Conservation (phyloP, 53 echinoderm and acorn worm genomes). For the Actinopyga echinites region DNA sequence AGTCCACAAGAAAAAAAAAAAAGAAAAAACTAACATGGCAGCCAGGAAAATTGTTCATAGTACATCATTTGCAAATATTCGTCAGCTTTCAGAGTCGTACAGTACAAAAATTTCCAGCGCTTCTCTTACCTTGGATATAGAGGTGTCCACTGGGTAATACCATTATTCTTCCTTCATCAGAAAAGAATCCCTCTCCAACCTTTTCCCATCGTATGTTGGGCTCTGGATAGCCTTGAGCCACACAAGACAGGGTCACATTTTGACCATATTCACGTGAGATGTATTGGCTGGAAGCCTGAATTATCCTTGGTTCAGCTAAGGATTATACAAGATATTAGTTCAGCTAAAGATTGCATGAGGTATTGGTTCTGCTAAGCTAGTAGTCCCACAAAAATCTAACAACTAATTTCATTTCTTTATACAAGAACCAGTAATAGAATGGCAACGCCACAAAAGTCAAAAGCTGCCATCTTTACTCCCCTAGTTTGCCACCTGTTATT, state of each 20-base stretch:
- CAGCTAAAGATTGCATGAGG: no score
- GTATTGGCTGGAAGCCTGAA: constrained; percentile 62
- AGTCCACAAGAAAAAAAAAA: no score
- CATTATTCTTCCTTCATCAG: constrained; percentile 46
- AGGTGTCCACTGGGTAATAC: constrained; percentile 66
- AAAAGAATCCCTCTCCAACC: constrained; percentile 46
- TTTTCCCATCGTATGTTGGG: constrained; percentile 77
- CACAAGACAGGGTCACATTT: constrained; percentile 82
- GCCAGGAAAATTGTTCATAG: no score
- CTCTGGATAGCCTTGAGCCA: constrained; percentile 76
- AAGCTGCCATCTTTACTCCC: no score
- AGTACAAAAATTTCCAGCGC: no score
- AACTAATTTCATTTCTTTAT: neutral
- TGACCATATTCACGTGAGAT: constrained; percentile 70
- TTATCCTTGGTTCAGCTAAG: constrained; percentile 76
- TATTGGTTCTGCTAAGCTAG: no score
- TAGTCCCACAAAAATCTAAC: neutral
- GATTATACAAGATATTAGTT: no score
- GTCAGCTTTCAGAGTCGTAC: no score
- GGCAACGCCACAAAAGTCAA: no score
- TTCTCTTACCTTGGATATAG: constrained; percentile 69
- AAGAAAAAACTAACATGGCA: no score
- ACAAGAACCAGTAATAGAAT: neutral
- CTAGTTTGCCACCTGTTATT: no score
- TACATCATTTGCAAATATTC: no score